These are phyloP conservation scores for Excalfactoria chinensis DNA, from an alignment of 2,113 vertebrate species.

Conservation along the genomic window DNA sequence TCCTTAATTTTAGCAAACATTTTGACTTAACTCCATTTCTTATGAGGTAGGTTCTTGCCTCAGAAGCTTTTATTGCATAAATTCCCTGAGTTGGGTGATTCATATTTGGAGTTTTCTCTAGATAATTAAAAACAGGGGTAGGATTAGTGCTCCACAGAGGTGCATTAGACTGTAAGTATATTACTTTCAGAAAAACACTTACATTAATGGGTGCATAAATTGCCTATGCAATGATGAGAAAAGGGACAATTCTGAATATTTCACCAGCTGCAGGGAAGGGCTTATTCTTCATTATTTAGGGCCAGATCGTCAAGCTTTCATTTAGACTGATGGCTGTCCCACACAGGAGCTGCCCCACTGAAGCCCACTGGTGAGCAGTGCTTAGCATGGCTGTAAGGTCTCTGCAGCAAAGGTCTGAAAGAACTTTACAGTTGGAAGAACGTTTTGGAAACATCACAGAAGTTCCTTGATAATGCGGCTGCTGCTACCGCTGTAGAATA, in stretches of 20 bases:
- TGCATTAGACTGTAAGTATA: constrained; percentile 53
- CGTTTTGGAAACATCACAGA: neutral
- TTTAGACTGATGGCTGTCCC: neutral
- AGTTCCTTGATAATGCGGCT: neutral
- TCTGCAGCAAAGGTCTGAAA: no score
- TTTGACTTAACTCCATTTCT: constrained; percentile 9
- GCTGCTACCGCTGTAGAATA: neutral
- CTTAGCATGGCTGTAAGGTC: neutral
- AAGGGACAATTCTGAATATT: constrained; percentile 34
- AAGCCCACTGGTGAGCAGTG: neutral
- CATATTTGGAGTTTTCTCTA: constrained; percentile 59
- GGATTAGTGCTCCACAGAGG: constrained; percentile 56
- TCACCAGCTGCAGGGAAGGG: constrained; percentile 13
- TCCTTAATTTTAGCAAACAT: constrained; percentile 28
- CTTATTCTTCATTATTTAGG: constrained; percentile 19
- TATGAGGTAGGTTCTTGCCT: constrained; percentile 1
- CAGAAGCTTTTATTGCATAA: constrained; percentile 57
- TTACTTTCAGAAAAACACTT: constrained; percentile 62
- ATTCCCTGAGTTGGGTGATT: constrained; percentile 33
- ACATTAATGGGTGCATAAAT: constrained; percentile 63
- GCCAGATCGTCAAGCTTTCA: neutral
- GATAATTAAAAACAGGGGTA: constrained; percentile 56
- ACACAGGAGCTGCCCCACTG: neutral
- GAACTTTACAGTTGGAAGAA: neutral
- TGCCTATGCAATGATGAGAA: constrained; percentile 24